Evolutionary conservation across 2,888 invertebrate genomes (phyloP).

Genomic region (Zonitis immaculata): DNA sequence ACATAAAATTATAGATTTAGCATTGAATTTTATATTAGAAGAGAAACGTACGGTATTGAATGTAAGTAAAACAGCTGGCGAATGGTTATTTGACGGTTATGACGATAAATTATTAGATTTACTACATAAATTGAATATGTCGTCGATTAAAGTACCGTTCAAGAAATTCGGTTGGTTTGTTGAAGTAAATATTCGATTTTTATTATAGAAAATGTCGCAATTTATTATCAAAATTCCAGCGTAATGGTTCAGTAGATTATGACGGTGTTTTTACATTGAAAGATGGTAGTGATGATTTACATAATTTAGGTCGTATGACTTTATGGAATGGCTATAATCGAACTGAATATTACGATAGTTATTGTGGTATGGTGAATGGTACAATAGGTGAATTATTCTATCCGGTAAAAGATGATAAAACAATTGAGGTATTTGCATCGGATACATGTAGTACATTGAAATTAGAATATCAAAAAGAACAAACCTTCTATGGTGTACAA

Average conservation of each 20-base stretch:
- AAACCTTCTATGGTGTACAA: slow-evolving; percentile 49
- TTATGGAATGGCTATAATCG: slow-evolving; percentile 64
- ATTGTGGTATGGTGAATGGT: slow-evolving; percentile 67
- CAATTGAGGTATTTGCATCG: slow-evolving; percentile 64
- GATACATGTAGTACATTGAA: slow-evolving; percentile 64
- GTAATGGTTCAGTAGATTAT: slow-evolving; percentile 66
- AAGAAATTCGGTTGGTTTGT: slow-evolving; percentile 85
- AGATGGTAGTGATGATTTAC: slow-evolving; percentile 64
- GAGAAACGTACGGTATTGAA: slow-evolving; percentile 53
- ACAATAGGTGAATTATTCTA: slow-evolving; percentile 80
- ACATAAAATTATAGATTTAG: slow-evolving; percentile 43
- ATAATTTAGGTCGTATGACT: slow-evolving; percentile 62
- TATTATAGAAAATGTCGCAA: slow-evolving; percentile 7
- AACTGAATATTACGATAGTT: slow-evolving; percentile 49
- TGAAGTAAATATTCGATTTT: slow-evolving; percentile 54
- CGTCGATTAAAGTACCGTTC: slow-evolving; percentile 57
- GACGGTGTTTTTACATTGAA: slow-evolving; percentile 76
- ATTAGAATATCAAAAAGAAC: slow-evolving; percentile 40
- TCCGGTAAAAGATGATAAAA: slow-evolving; percentile 56
- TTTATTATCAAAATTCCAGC: slow-evolving; percentile 50
- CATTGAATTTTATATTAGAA: slow-evolving; percentile 56
- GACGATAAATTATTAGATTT: slow-evolving; percentile 64
- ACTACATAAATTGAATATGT: slow-evolving; percentile 52
- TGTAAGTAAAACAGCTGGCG: slow-evolving; percentile 59
- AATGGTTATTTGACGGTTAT: slow-evolving; percentile 78